phyloP scores from a whole-genome alignment of 1,140 invertebrate genomes.

The Drosophila ercepeae region DNA sequence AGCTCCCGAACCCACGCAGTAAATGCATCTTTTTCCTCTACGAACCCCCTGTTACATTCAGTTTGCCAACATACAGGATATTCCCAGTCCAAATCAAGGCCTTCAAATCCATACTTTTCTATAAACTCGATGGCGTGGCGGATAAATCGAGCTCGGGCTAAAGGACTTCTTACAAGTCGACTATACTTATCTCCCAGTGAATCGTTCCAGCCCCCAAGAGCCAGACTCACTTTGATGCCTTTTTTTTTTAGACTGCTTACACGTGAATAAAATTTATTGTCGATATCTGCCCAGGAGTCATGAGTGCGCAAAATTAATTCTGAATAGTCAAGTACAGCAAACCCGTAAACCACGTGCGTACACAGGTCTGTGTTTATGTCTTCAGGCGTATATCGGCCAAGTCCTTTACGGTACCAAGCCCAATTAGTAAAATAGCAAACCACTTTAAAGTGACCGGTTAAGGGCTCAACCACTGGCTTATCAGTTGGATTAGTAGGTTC shows the following conservation, averaged over 20 bases:
- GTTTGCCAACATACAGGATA: constrained; percentile 89
- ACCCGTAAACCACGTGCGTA: constrained; percentile 96
- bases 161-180: constrained; percentile 90
- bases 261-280: constrained; percentile 93
- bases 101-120: constrained; percentile 93
- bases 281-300: constrained; percentile 95
- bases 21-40: constrained; percentile 92
- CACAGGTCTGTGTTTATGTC: constrained; percentile 94
- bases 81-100: constrained; percentile 95
- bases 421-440: constrained; percentile 98
- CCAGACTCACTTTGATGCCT: constrained; percentile 92
- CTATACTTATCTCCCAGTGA: constrained; percentile 94
- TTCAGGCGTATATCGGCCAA: constrained; percentile 92
- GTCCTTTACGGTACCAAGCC: constrained; percentile 94
- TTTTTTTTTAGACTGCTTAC: constrained; percentile 91
- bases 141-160: constrained; percentile 89
- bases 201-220: constrained; percentile 95
- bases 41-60: constrained; percentile 92
- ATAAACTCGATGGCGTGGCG: constrained; percentile 90
- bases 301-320: constrained; percentile 91
- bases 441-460: constrained; percentile 87
- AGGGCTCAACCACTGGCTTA: constrained; percentile 82
- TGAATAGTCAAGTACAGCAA: constrained; percentile 92
- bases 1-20: constrained; percentile 90
- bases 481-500: constrained; percentile 77